These are phyloP conservation scores for Mimumesa dahlbomi DNA, from an alignment of 2,888 invertebrate species.

Conservation along the genomic window DNA sequence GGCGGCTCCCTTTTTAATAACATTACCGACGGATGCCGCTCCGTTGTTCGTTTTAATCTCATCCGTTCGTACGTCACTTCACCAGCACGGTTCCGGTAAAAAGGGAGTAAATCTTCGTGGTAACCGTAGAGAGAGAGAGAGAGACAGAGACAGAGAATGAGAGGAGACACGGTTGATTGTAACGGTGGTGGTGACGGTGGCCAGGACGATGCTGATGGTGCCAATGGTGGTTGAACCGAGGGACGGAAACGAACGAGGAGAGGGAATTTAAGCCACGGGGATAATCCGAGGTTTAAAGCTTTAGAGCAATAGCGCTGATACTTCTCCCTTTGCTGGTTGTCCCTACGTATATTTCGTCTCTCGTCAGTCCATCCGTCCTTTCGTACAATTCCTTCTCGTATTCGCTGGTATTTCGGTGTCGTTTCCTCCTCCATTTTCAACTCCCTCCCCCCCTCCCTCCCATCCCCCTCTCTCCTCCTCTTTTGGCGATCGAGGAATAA, in stretches of 20 bases:
- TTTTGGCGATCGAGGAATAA: constrained; percentile 7
- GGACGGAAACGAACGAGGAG: constrained; percentile 12
- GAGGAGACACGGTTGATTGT: constrained; percentile 24
- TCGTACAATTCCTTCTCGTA: constrained; percentile 16
- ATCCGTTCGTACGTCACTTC: constrained; percentile 32
- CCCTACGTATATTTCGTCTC: not conserved
- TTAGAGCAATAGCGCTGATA: constrained; percentile 65
- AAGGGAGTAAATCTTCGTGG: constrained; percentile 40
- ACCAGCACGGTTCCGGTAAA: constrained; percentile 8
- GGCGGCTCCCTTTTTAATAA: constrained; percentile 55
- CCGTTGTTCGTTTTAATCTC: constrained; percentile 55
- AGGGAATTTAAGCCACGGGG: constrained; percentile 66
- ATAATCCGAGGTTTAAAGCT: constrained; percentile 73
- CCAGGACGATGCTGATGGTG: not conserved
- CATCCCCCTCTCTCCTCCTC: not conserved
- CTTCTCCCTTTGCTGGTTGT: constrained; percentile 28
- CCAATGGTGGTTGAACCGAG: not conserved
- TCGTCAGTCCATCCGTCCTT: constrained; percentile 6
- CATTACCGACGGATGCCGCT: constrained; percentile 49
- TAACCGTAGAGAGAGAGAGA: constrained; percentile 18
- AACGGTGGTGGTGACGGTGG: constrained; percentile 28
- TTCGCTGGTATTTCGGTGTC: constrained; percentile 28
- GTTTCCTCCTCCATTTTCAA: no score
- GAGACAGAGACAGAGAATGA: no score
- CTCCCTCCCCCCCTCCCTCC: not conserved